Evolutionary conservation across 1,140 invertebrate genomes (phyloP).

Genomic region (Stegodyphus mimosarum): DNA sequence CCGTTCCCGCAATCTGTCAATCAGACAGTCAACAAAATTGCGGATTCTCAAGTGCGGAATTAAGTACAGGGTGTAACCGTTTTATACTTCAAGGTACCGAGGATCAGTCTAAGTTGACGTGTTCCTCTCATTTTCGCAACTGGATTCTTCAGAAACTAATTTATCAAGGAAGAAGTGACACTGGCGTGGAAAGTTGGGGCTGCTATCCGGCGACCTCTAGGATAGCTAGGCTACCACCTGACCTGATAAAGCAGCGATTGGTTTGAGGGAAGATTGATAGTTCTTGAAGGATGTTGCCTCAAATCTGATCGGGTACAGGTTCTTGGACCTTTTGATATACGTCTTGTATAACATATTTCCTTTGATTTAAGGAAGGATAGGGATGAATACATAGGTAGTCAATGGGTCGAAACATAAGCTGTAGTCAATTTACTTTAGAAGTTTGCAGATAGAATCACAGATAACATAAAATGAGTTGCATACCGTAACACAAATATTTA

Average conservation of each 20-base stretch:
- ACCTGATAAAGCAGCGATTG: not conserved
- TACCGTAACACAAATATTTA: too few species aligned
- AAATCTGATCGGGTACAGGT: too few species aligned
- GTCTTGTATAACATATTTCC: too few species aligned
- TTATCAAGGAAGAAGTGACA: slow-evolving; percentile 50
- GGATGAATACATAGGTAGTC: too few species aligned
- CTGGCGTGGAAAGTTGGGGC: slow-evolving; percentile 8
- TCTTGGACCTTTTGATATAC: too few species aligned
- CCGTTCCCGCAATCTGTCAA: slow-evolving; percentile 13
- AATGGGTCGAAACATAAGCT: too few species aligned
- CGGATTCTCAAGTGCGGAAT: slow-evolving; percentile 28
- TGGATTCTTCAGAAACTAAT: slow-evolving; percentile 42
- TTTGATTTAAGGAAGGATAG: too few species aligned
- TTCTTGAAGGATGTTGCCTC: slow-evolving; percentile 1
- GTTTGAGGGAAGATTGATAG: not conserved
- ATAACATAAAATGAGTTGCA: too few species aligned
- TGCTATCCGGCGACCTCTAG: not conserved
- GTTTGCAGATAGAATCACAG: too few species aligned
- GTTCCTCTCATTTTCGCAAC: slow-evolving; percentile 49
- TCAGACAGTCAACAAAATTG: slow-evolving; percentile 14
- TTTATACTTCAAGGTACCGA: slow-evolving; percentile 47
- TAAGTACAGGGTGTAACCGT: slow-evolving; percentile 47
- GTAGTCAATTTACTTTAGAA: too few species aligned
- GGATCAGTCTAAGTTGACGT: slow-evolving; percentile 36
- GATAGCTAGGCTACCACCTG: not conserved